Evolutionary conservation across 2,888 invertebrate genomes (phyloP).

Genomic region (Criorhina ranunculi): DNA sequence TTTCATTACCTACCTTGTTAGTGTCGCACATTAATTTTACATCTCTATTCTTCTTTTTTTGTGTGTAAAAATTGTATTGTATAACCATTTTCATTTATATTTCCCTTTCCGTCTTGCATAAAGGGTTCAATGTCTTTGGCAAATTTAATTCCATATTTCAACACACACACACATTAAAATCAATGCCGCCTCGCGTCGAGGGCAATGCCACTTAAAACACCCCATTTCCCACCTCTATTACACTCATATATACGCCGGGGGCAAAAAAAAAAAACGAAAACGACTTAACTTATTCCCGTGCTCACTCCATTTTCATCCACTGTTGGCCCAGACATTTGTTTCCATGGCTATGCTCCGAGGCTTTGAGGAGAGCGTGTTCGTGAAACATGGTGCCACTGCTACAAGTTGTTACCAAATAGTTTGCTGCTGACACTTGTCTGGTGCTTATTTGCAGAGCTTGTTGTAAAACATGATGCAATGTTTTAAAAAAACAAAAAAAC

Average conservation of each 20-base stretch:
- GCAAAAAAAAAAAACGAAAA: constrained; percentile 1
- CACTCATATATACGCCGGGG: not conserved
- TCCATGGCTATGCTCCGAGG: constrained; percentile 11
- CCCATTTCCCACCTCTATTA: constrained; percentile 16
- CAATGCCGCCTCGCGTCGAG: constrained; percentile 28
- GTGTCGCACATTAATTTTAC: not conserved
- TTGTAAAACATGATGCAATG: constrained; percentile 44
- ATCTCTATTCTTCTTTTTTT: constrained; percentile 1
- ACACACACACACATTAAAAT: constrained; percentile 19
- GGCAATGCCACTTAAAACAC: constrained; percentile 39
- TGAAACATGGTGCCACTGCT: constrained; percentile 3
- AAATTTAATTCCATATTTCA: constrained; percentile 32
- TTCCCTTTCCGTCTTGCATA: constrained; percentile 9
- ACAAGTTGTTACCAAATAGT: constrained; percentile 37
- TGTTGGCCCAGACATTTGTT: constrained; percentile 19
- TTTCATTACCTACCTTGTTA: not conserved
- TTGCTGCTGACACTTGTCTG: constrained; percentile 16
- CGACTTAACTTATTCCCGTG: constrained; percentile 23
- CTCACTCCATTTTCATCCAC: constrained; percentile 15
- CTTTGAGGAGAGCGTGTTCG: constrained; percentile 25
- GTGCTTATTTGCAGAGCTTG: constrained; percentile 37
- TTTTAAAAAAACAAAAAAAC: not conserved
- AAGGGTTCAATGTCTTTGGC: constrained; percentile 33
- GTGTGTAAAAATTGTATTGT: not conserved
- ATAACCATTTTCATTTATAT: not conserved